Evolutionary conservation across 2,888 invertebrate species (phyloP), one percentile per base, ranked within the genome.

Genomic region (Melangyna quadrimaculata): DNA sequence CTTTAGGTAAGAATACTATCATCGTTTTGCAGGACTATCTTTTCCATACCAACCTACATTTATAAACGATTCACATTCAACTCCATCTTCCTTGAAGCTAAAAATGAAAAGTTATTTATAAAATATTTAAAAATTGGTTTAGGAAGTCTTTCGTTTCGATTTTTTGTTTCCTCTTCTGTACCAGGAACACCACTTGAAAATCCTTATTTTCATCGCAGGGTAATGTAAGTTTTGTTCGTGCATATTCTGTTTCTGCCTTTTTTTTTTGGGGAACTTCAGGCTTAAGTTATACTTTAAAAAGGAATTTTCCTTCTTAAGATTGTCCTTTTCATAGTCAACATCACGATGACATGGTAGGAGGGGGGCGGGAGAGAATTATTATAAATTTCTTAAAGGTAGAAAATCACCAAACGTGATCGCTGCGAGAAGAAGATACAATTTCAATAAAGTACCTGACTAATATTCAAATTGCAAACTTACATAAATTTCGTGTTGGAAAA

Each of bases 121-220:
- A 61, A 61, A 37, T 61, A 37, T 61, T 61, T 61, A 37, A 61
- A 61, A 24, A 37, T 14, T 61, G 37, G 14, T 37, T 48, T 48
- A 37, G 59, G 37, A 37, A 59, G n/a, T 37, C 14, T 59, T 35
- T 8, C 6, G 8, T 8, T 37, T 37, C 5, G 3, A 22, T 3
- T 5, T 37, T 22, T 14, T 4, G 12, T 2, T 32, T 10, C 19
- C 7, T 35, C 35, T 4, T 10, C 7, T 22, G 4, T 48, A 10
- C 3, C 5, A 2, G 6, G 4, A 29, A 24, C 14, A 37, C 9
- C 59, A 37, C 59, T 37, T 45, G 45, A 45, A 45, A 45, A 45
- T 53, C 4, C 10, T 45, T 45, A 22, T 48, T 22, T 48, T 48
- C 48, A 22, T 48, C n/a, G n/a, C n/a, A n/a, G 48, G 22, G 22